A percentile compares a stretch with the other conserved stretches of the same genome.
phyloP scores from a whole-genome alignment of 2,113 vertebrate species.

The Clarias gariepinus region DNA sequence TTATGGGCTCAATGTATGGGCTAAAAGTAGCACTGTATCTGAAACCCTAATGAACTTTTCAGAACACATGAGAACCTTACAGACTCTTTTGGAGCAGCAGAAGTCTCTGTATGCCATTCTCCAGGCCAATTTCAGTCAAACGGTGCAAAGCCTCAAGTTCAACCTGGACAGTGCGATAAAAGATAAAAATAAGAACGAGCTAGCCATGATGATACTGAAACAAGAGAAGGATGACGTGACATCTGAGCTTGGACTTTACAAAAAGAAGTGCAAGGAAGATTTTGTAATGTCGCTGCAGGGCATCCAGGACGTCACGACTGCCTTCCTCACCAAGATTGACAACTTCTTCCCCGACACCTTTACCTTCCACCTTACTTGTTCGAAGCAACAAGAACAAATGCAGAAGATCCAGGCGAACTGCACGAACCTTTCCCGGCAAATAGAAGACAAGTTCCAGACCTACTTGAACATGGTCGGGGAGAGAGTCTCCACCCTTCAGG shows the following conservation, averaged over 20 bases:
- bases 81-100: slow-evolving; percentile 60
- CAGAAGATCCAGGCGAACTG: slow-evolving; percentile 64
- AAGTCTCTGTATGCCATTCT: slow-evolving; percentile 58
- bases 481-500: slow-evolving; percentile 63
- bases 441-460: slow-evolving; percentile 68
- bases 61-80: slow-evolving; percentile 59
- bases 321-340: slow-evolving; percentile 70
- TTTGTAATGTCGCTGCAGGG: slow-evolving; percentile 70
- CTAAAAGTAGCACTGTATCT: background rate
- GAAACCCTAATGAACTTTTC: background rate
- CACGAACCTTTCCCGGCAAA: slow-evolving; percentile 68
- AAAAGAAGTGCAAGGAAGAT: slow-evolving; percentile 74
- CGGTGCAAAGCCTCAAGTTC: slow-evolving; percentile 52
- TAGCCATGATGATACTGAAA: slow-evolving; percentile 46
- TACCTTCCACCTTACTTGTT: slow-evolving; percentile 75
- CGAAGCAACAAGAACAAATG: slow-evolving; percentile 66
- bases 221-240: slow-evolving; percentile 59
- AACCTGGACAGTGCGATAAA: slow-evolving; percentile 61
- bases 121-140: slow-evolving; percentile 69
- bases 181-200: slow-evolving; percentile 54
- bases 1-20: background rate
- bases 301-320: slow-evolving; percentile 67
- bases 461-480: slow-evolving; percentile 65
- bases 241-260: slow-evolving; percentile 64
- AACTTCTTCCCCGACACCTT: slow-evolving; percentile 66